These are phyloP conservation scores for Philotrypesis tridentata DNA, from an alignment of 1,140 invertebrate species.

Conservation along the genomic window DNA sequence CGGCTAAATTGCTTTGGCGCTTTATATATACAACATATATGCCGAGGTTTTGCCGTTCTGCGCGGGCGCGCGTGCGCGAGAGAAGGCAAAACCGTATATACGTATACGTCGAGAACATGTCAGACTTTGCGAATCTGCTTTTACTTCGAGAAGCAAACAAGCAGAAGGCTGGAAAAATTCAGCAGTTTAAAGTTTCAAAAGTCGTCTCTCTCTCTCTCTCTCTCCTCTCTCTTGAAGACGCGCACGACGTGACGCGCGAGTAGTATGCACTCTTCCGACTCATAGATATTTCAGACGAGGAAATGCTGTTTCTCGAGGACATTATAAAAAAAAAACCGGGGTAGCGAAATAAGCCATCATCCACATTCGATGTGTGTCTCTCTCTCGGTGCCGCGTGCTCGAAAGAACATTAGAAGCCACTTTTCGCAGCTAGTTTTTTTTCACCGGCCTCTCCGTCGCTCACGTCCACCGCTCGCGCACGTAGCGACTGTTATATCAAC, in stretches of 20 bases:
- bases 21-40: too few species aligned
- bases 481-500: not conserved
- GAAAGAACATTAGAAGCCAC: not conserved
- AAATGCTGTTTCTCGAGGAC: not conserved
- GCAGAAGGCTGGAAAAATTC: conserved; percentile 35
- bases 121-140: conserved; percentile 17
- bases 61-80: too few species aligned
- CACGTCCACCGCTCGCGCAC: not conserved
- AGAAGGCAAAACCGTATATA: not conserved
- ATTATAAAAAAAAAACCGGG: not conserved
- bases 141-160: conserved; percentile 30
- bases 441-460: not conserved
- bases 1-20: too few species aligned
- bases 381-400: too few species aligned
- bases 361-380: not conserved
- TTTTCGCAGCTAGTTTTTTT: not conserved
- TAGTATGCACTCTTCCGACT: not conserved
- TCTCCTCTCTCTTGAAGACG: too few species aligned
- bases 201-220: too few species aligned
- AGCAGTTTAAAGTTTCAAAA: conserved; percentile 25
- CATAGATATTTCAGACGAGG: conserved; percentile 25
- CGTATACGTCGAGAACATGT: not conserved
- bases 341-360: not conserved
- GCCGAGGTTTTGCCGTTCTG: too few species aligned
- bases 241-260: not conserved